Evolutionary conservation across 1,140 invertebrate genomes (phyloP).

Genomic region (Lucilia cuprina): DNA sequence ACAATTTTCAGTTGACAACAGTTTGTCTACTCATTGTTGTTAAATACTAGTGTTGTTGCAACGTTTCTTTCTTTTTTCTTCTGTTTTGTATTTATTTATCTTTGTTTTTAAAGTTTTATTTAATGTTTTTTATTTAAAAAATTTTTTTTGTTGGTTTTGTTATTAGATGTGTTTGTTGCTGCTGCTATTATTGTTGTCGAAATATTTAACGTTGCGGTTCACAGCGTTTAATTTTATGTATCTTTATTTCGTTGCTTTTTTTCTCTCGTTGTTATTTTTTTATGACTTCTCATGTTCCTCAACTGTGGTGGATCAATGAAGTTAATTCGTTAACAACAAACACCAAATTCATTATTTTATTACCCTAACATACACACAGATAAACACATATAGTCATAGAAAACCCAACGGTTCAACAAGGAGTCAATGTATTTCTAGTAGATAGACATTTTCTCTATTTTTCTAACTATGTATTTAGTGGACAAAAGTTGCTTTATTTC

Average conservation of each 20-base stretch:
- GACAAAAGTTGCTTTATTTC: no score
- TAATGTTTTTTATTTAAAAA: not conserved
- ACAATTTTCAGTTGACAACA: constrained; percentile 29
- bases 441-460: no score
- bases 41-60: not conserved
- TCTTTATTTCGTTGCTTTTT: not conserved
- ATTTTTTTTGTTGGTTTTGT: not conserved
- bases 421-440: no score
- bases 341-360: no score
- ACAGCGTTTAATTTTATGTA: constrained; percentile 13
- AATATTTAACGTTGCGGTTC: constrained; percentile 23
- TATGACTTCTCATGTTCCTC: no score
- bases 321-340: no score
- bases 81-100: not conserved
- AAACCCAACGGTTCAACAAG: no score
- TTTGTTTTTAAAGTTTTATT: not conserved
- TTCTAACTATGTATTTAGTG: no score
- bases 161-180: not conserved
- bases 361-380: no score
- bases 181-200: not conserved
- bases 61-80: not conserved
- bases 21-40: constrained; percentile 19
- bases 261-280: not conserved
- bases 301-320: no score
- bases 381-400: no score